phyloP scores from a whole-genome alignment of 2,888 invertebrate species.

The Protula sp. region DNA sequence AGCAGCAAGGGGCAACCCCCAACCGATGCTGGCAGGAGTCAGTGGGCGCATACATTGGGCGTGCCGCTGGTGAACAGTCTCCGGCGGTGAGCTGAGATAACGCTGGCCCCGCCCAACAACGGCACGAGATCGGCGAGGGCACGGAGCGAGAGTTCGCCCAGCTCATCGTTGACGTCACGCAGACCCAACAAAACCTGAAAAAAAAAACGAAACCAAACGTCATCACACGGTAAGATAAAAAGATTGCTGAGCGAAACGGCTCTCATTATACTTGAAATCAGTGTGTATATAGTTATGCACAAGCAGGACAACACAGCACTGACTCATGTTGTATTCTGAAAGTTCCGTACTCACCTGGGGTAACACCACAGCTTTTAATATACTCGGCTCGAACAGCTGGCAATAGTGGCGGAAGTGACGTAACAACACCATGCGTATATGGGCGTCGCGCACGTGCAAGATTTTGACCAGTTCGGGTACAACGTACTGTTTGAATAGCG shows the following conservation, averaged over 20 bases:
- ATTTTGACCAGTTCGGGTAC: slow-evolving; percentile 62
- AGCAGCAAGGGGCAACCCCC: no score
- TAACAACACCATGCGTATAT: slow-evolving; percentile 73
- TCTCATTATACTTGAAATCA: no score
- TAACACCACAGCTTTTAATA: slow-evolving; percentile 70
- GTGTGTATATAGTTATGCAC: no score
- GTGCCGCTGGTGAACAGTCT: slow-evolving; percentile 81
- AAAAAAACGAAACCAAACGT: no score
- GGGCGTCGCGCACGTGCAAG: slow-evolving; percentile 79
- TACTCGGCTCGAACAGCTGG: slow-evolving; percentile 68
- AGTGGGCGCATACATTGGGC: slow-evolving; percentile 59
- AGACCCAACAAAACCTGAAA: slow-evolving; percentile 73
- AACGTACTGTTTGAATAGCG: slow-evolving; percentile 68
- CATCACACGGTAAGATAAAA: no score
- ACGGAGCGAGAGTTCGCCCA: slow-evolving; percentile 75
- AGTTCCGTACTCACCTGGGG: slow-evolving; percentile 75
- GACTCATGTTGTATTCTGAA: no score
- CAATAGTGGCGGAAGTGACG: slow-evolving; percentile 73
- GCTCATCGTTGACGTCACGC: slow-evolving; percentile 75
- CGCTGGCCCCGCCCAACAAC: slow-evolving; percentile 75
- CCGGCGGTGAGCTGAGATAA: slow-evolving; percentile 70
- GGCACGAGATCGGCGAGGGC: slow-evolving; percentile 80
- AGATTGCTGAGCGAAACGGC: no score
- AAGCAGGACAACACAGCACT: no score
- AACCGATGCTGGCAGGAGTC: no score